Evolutionary conservation across 2,797 vertebrate species (phyloP).

Genomic region (Gambusia yucatana): DNA sequence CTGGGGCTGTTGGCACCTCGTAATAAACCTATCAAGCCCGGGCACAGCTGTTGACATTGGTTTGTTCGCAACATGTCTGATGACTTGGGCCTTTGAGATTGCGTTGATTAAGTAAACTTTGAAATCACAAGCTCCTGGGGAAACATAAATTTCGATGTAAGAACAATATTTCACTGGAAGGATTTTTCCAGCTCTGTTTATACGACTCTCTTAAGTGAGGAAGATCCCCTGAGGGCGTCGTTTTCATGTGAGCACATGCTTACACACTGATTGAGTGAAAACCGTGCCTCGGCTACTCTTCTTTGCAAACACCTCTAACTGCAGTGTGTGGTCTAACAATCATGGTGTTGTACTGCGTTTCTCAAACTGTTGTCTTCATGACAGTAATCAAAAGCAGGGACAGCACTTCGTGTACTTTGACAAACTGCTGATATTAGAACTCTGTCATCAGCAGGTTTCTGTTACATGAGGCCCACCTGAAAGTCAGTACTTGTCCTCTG

Average conservation of each 20-base stretch:
- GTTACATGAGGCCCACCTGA: neutral
- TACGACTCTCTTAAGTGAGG: constrained; percentile 37
- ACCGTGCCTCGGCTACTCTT: constrained; percentile 30
- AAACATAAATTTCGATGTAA: constrained; percentile 62
- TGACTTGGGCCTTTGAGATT: constrained; percentile 52
- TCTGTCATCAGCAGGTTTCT: constrained; percentile 5
- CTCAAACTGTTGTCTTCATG: constrained; percentile 8
- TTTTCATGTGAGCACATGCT: constrained; percentile 28
- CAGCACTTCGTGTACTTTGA: neutral
- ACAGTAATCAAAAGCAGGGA: neutral
- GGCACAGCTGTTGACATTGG: constrained; percentile 46
- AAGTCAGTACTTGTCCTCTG: constrained; percentile 11
- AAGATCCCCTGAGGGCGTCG: constrained; percentile 20
- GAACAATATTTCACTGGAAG: constrained; percentile 52
- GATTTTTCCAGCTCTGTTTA: constrained; percentile 66
- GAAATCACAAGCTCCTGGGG: constrained; percentile 57
- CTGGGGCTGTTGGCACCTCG: constrained; percentile 40
- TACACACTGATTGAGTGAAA: constrained; percentile 7
- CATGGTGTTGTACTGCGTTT: constrained; percentile 4
- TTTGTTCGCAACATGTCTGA: constrained; percentile 60
- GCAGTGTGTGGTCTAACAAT: constrained; percentile 12
- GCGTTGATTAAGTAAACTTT: constrained; percentile 68
- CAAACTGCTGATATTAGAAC: constrained; percentile 1
- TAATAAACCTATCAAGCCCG: constrained; percentile 58
- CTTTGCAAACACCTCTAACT: constrained; percentile 15